phyloP scores from a whole-genome alignment of 2,797 vertebrate genomes.

The Eulemur coronatus region DNA sequence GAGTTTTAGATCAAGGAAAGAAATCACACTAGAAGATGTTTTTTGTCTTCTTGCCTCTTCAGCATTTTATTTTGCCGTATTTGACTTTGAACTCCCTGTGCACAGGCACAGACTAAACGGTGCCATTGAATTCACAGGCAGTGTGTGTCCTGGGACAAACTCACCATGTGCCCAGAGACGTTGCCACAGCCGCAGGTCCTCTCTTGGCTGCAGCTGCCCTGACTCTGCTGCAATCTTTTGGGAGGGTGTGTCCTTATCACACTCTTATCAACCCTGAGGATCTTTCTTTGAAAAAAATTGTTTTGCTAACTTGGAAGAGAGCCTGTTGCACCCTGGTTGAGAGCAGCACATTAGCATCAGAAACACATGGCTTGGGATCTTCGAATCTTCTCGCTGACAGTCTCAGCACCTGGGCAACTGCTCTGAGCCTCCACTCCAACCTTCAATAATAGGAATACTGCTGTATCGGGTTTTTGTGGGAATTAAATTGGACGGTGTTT shows the following conservation, averaged over 20 bases:
- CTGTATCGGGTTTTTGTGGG: neutral
- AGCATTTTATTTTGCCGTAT: neutral
- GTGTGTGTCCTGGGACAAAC: accelerated
- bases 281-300: neutral
- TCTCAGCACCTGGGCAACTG: neutral
- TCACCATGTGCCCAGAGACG: accelerated
- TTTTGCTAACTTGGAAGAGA: neutral
- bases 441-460: neutral
- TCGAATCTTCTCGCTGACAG: neutral
- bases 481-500: neutral
- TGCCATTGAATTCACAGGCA: accelerated
- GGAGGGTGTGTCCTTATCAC: neutral
- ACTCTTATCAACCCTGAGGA: neutral
- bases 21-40: neutral
- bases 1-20: neutral
- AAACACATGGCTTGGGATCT: neutral
- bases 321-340: neutral
- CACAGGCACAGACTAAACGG: too few relatives aligned
- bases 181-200: too few relatives aligned
- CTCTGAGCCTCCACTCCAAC: neutral
- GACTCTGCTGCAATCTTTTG: neutral
- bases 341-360: neutral
- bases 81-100: neutral
- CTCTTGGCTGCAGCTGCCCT: neutral
- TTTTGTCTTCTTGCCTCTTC: neutral